Base-by-base conservation (phyloP, 2,888 invertebrate genomes). In the Ypsolopha sequella region DNA sequence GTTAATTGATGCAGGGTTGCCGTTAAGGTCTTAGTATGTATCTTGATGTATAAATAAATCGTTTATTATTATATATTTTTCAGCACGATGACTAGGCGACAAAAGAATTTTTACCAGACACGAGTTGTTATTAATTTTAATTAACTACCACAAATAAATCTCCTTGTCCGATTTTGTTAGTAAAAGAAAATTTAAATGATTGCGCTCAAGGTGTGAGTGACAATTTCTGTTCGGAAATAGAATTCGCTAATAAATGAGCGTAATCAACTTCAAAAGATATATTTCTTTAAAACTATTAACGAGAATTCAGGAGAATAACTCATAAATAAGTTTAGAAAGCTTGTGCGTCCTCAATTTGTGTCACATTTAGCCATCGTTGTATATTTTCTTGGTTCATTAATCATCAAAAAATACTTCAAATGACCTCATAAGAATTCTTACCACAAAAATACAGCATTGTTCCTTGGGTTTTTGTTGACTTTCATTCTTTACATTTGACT, bases 181-280 rank as follows among this genome's bases (percentile, higher is more conserved):
- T 36, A 47, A 11, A 13, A 47, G 36, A 36, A 36, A 47, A 47
- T 47, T 36, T 47, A 36, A 47, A 47, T 47, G 11, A 38, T 47
- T 36, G 6, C 36, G 13, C 36, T 4, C 7, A 36, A 47, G 36
- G 36, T 13, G 11, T 36, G 9, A 47, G 10, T 14, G 47, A 14
- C 36, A 13, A 33, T 47, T 47, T 47, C 11, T 13, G 33, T n/a
- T 36, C 63, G 58, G 62, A 71, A 73, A 74, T 72, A 72, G 68
- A 68, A 66, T 66, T 65, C 63, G 68, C 61, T 62, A 73, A 79
- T 72, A 73, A 76, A 76, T 74, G 71, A 68, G 64, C 57, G 64
- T 73, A 79, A 80, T 79, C 73, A 74, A 78, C 75, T 73, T 81
- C 78, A 80, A 80, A 81, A 68, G 73, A 69, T 66, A 70, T 60